These are phyloP conservation scores for Muscina levida DNA, from an alignment of 2,888 invertebrate species.

Conservation along the genomic window DNA sequence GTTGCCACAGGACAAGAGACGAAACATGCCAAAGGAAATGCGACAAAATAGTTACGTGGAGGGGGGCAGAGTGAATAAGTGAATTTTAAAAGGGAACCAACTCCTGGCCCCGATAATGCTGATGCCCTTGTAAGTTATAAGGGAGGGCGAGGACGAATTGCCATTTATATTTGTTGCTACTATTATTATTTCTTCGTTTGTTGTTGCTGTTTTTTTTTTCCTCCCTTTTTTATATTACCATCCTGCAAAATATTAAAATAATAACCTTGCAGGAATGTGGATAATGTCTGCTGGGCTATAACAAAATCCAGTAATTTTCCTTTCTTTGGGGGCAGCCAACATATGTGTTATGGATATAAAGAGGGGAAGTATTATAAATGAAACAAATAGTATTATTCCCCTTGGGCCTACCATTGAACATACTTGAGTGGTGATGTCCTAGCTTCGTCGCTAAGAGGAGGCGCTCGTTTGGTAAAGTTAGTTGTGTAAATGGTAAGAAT, in stretches of 20 bases:
- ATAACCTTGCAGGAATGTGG: slow-evolving; percentile 5
- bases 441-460: background rate
- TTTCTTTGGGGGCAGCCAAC: background rate
- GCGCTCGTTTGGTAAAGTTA: background rate
- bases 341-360: slow-evolving; percentile 9
- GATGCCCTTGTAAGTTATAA: too few species aligned
- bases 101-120: too few species aligned
- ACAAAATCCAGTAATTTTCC: background rate
- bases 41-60: too few species aligned
- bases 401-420: background rate
- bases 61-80: too few species aligned
- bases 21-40: background rate
- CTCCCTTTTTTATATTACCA: too few species aligned
- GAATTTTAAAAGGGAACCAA: too few species aligned
- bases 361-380: background rate
- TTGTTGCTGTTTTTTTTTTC: too few species aligned
- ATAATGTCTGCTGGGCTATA: background rate
- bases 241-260: slow-evolving; percentile 9
- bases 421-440: too few species aligned
- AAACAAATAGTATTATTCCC: background rate
- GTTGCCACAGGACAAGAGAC: background rate
- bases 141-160: too few species aligned
- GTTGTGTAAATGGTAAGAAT: background rate
- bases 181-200: background rate
- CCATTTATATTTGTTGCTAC: too few species aligned